Evolutionary conservation across 2,888 invertebrate genomes (phyloP), one percentile per base, ranked within the genome.

Genomic region (Drosophila putrida): DNA sequence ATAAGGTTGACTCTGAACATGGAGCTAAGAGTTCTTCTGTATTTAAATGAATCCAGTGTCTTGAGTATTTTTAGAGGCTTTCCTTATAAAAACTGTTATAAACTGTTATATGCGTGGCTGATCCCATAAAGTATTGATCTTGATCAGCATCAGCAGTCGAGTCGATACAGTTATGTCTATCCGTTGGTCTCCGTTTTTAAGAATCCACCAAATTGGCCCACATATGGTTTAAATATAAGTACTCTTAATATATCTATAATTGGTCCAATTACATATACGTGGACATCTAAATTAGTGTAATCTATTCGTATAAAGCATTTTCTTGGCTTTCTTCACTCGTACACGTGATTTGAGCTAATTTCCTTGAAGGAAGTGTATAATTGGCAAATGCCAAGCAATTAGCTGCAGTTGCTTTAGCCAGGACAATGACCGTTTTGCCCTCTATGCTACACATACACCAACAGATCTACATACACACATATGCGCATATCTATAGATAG

Each of bases 321-420:
- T 44, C 39, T 13, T 44, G 39, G 36, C 41, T 35, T 44, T 51
- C 4, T 41, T 11, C 8, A 10, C 28, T 20, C 10, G n/a, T 50
- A 5, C 41, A 55, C 33, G 75, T 82, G 85, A 85, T 82, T 85
- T 71, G 39, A 66, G 55, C 46, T 68, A 70, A 78, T 82, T 82
- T 82, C 70, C 80, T 78, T 80, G 67, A 57, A 82, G 76, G 67
- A 74, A 68, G 78, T 83, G 88, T 71, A 68, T 83, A 88, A 86
- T 88, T 88, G 76, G 70, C 73, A 60, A 58, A 75, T 78, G 73
- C 64, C 60, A 36, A 49, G 58, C 82, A 71, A 82, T 85, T 85
- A 68, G 78, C 75, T 75, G 82, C 80, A 82, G 71, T 83, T 79
- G 43, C 63, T 43, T 39, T 60, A 28, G 43, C 27, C 63, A 68